Conservation (phyloP, 2,113 vertebrate species). For the Nothocercus nigrocapillus region DNA sequence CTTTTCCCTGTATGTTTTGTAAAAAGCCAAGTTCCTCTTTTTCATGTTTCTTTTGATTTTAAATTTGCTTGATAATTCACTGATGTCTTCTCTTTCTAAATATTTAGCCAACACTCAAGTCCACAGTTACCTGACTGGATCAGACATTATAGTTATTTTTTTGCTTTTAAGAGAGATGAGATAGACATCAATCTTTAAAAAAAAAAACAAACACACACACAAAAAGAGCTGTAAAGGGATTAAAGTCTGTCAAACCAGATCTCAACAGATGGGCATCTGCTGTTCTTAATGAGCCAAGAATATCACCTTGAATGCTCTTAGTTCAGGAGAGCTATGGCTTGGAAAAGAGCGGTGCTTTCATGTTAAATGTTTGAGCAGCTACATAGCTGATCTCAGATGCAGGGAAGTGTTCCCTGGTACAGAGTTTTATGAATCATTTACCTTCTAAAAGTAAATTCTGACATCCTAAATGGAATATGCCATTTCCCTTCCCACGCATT, state of each 20-base stretch:
- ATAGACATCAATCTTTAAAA: background rate
- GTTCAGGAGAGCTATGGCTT: background rate
- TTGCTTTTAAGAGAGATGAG: background rate
- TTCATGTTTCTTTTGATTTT: background rate
- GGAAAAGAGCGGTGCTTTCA: background rate
- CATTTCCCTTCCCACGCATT: background rate
- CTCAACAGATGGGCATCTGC: background rate
- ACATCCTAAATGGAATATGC: background rate
- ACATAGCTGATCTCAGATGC: background rate
- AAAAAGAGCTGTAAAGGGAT: background rate
- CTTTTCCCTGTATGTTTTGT: background rate
- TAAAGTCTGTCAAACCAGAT: constrained; percentile 41
- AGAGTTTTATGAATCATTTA: constrained; percentile 40
- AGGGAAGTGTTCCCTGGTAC: background rate
- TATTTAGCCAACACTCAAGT: background rate
- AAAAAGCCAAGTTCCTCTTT: background rate
- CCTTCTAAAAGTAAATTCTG: background rate
- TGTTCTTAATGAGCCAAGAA: background rate
- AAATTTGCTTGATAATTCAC: background rate
- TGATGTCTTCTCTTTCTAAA: background rate
- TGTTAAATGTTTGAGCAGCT: constrained; percentile 23
- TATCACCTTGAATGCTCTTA: background rate
- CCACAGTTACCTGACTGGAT: background rate
- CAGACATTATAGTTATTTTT: background rate
- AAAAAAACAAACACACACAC: background rate